These are phyloP conservation scores for Daktulosphaira vitifoliae DNA, from an alignment of 1,140 invertebrate species.

Conservation along the genomic window DNA sequence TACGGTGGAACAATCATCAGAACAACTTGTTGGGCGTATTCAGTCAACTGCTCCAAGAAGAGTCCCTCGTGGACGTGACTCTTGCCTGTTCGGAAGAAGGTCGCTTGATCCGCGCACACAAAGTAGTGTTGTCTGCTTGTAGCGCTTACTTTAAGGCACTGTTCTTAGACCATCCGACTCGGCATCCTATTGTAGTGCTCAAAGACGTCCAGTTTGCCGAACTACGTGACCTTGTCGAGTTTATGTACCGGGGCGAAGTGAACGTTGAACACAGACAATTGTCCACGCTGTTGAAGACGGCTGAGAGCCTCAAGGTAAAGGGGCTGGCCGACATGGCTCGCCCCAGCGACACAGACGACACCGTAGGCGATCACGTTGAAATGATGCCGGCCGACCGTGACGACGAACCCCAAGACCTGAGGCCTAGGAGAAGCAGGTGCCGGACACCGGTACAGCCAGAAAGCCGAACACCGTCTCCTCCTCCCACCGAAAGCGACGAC, in stretches of 20 bases:
- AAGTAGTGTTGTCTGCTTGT: conserved; percentile 89
- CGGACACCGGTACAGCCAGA: conserved; percentile 38
- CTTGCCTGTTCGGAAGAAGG: conserved; percentile 90
- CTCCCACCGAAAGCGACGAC: conserved; percentile 46
- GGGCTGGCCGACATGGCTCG: conserved; percentile 86
- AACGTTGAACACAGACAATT: conserved; percentile 89
- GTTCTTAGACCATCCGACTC: conserved; percentile 78
- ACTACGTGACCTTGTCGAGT: conserved; percentile 82
- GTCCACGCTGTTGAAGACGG: conserved; percentile 80
- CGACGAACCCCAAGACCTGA: conserved; percentile 27
- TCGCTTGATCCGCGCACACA: conserved; percentile 86
- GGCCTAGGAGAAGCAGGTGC: conserved; percentile 6
- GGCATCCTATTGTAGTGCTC: conserved; percentile 85
- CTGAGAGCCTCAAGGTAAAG: conserved; percentile 84
- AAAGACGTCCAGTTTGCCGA: conserved; percentile 86
- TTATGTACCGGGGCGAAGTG: conserved; percentile 94
- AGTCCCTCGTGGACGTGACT: conserved; percentile 90
- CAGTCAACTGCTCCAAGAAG: conserved; percentile 87
- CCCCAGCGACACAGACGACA: conserved; percentile 29
- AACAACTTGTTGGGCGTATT: conserved; percentile 89
- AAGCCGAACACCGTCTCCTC: conserved; percentile 37
- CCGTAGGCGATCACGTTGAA: conserved; percentile 37
- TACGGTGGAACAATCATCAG: conserved; percentile 94
- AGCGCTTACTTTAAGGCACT: conserved; percentile 88
- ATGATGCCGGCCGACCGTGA: conserved; percentile 43